Percentiles rank a stretch among this genome's conserved stretches.
phyloP scores from a whole-genome alignment of 2,888 invertebrate species.

The Epirrhoe alternata region DNA sequence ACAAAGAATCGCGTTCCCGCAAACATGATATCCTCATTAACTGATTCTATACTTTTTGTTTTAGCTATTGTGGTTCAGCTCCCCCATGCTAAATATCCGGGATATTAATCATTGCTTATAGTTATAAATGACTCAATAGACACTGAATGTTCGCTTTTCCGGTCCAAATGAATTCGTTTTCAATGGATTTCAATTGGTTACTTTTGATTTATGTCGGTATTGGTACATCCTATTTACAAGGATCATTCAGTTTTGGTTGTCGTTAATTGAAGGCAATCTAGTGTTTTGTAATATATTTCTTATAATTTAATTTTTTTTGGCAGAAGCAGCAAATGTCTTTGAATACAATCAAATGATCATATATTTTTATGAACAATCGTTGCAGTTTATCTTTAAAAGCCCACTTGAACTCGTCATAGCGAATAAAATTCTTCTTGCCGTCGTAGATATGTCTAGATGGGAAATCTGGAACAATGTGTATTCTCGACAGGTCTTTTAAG shows the following conservation, averaged over 20 bases:
- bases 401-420: background rate
- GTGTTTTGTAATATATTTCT: constrained; percentile 1
- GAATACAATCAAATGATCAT: background rate
- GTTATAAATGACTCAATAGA: constrained; percentile 78
- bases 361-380: background rate
- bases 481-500: constrained; percentile 27
- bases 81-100: constrained; percentile 75
- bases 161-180: constrained; percentile 72
- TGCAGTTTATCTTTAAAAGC: background rate
- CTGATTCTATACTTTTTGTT: constrained; percentile 35
- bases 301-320: background rate
- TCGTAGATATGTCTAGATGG: background rate
- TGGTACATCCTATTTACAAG: constrained; percentile 43
- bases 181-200: constrained; percentile 65
- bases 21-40: constrained; percentile 34
- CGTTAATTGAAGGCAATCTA: constrained; percentile 18
- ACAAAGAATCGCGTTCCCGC: constrained; percentile 15
- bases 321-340: background rate
- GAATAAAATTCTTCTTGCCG: background rate
- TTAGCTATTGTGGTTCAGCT: constrained; percentile 52
- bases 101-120: constrained; percentile 79
- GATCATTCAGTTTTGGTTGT: constrained; percentile 30
- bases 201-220: constrained; percentile 42
- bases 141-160: constrained; percentile 75
- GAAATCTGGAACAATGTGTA: constrained; percentile 21